phyloP scores from a whole-genome alignment of 2,888 invertebrate species.

The Ashinkailepas kermadecensis region DNA sequence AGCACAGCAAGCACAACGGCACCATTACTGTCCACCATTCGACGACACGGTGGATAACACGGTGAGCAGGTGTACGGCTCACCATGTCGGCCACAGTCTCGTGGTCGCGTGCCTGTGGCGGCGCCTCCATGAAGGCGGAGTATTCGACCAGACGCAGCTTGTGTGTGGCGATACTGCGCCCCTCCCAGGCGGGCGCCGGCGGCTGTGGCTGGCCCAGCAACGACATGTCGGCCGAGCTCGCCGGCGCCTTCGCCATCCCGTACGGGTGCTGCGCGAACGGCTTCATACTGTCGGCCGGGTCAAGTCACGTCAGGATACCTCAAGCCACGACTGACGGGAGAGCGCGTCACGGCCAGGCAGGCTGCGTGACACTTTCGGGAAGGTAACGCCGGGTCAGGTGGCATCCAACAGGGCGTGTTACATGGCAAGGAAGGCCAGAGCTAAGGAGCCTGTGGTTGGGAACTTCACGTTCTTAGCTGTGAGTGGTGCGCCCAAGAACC shows the following conservation, averaged over 20 bases:
- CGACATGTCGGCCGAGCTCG: constrained; percentile 44
- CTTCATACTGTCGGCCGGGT: constrained; percentile 55
- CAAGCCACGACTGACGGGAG: no score
- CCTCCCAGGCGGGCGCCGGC: constrained; percentile 65
- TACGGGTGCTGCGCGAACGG: constrained; percentile 84
- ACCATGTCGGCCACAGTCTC: background rate
- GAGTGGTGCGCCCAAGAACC: no score
- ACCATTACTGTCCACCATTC: background rate
- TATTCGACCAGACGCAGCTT: constrained; percentile 95
- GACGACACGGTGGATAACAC: no score
- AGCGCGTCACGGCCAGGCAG: no score
- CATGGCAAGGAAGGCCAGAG: no score
- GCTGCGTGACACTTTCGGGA: no score
- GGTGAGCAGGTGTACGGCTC: background rate
- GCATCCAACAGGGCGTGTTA: no score
- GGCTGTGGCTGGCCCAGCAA: constrained; percentile 33
- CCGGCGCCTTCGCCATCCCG: constrained; percentile 39
- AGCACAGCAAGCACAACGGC: background rate
- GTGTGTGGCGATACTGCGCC: constrained; percentile 92
- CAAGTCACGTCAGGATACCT: no score
- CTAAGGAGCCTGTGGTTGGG: no score
- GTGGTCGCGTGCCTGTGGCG: constrained; percentile 23
- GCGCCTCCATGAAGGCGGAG: constrained; percentile 96
- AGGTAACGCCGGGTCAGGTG: no score
- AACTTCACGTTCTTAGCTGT: no score